Conservation (phyloP, 2,113 vertebrate genomes). For the Calyptomena viridis region DNA sequence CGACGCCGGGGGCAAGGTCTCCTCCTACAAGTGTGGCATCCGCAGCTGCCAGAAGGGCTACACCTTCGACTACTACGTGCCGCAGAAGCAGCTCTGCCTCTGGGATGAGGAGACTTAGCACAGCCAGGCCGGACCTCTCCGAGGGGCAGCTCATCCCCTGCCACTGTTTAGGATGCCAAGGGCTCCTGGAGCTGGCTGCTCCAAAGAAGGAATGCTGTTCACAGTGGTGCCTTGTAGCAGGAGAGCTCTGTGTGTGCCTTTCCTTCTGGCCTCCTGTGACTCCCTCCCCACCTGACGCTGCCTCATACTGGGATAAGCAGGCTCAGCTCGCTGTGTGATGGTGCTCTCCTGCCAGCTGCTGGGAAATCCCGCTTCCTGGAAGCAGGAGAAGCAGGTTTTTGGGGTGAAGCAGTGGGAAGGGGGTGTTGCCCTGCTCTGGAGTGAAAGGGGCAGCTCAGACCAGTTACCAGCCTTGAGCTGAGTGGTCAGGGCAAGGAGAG, state of each 20-base stretch:
- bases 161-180: neutral
- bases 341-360: neutral
- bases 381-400: neutral
- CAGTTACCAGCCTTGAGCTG: neutral
- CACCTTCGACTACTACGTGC: slow-evolving; percentile 87
- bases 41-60: slow-evolving; percentile 96
- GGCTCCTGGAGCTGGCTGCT: neutral
- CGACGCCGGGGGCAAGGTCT: slow-evolving; percentile 76
- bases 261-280: neutral
- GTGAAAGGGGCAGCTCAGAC: neutral
- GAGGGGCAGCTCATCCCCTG: neutral
- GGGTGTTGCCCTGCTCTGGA: neutral
- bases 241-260: slow-evolving; percentile 28
- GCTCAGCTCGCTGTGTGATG: neutral
- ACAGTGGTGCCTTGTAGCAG: neutral
- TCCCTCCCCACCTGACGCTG: neutral
- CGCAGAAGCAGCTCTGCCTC: slow-evolving; percentile 90
- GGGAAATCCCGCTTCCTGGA: neutral
- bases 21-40: slow-evolving; percentile 96
- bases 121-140: neutral
- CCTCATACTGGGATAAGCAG: neutral
- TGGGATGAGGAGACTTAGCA: slow-evolving; percentile 92
- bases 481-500: neutral
- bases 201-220: neutral
- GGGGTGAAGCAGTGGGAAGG: neutral